Conservation (phyloP, 37 sponge, comb jelly and placozoan genomes). For the Ephydatia muelleri region DNA sequence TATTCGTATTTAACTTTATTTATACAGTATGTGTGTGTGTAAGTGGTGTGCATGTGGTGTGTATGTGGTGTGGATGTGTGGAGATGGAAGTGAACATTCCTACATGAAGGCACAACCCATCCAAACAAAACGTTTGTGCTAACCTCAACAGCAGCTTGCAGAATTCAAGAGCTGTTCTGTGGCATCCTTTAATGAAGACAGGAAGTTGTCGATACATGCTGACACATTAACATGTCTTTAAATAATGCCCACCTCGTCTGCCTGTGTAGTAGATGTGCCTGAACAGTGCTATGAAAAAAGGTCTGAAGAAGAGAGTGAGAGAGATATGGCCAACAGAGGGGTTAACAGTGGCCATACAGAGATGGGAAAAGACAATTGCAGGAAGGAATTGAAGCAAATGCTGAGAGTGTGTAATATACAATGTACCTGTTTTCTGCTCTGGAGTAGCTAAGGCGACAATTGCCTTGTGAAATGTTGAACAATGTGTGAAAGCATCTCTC, state of each 20-base stretch:
- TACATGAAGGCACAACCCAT: too few relatives aligned
- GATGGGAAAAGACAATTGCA: neutral
- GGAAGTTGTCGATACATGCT: neutral
- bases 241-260: conserved; percentile 63
- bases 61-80: too few relatives aligned
- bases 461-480: conserved; percentile 83
- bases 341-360: too few relatives aligned
- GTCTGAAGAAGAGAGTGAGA: conserved; percentile 30
- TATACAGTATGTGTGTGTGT: too few relatives aligned
- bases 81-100: too few relatives aligned
- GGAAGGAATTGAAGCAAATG: neutral
- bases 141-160: conserved; percentile 89
- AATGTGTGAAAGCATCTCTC: conserved; percentile 87
- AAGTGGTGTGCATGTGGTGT: too few relatives aligned
- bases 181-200: conserved; percentile 69
- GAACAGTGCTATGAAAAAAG: conserved; percentile 79
- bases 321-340: too few relatives aligned
- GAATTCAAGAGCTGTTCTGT: conserved; percentile 91
- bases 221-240: neutral
- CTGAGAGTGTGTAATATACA: neutral
- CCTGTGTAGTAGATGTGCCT: conserved; percentile 69
- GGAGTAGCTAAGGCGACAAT: conserved; percentile 82
- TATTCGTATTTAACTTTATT: too few relatives aligned
- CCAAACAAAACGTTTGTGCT: neutral
- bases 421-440: conserved; percentile 88